phyloP scores from a whole-genome alignment of 1,140 invertebrate species.

The Solenopsis invicta region DNA sequence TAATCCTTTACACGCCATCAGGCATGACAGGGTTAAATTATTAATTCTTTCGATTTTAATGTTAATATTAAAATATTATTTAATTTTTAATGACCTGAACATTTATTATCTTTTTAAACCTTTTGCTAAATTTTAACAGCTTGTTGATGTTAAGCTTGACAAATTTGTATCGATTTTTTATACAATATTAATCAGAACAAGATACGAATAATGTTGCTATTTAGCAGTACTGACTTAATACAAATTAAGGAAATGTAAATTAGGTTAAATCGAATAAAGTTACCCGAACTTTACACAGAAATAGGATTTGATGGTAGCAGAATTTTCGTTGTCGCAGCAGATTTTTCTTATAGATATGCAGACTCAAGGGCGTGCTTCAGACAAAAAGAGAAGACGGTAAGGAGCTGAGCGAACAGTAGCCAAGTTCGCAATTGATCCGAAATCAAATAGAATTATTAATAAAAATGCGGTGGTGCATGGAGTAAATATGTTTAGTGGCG shows the following conservation, averaged over 20 bases:
- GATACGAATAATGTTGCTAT: neutral
- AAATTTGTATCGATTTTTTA: neutral
- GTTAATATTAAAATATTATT: too few species aligned
- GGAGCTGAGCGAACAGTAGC: neutral
- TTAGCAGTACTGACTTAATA: neutral
- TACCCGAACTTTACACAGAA: slow-evolving; percentile 1
- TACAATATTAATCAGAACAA: neutral
- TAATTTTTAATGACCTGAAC: neutral
- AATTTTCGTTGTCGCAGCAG: slow-evolving; percentile 22
- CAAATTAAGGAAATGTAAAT: slow-evolving; percentile 13
- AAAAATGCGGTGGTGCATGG: neutral
- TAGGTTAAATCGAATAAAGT: slow-evolving; percentile 8
- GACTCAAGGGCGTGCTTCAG: slow-evolving; percentile 19
- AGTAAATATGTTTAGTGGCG: neutral
- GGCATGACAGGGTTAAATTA: neutral
- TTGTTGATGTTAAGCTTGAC: neutral
- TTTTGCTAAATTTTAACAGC: neutral
- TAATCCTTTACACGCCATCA: too few species aligned
- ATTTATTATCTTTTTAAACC: neutral
- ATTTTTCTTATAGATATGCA: slow-evolving; percentile 38
- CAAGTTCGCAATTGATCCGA: neutral
- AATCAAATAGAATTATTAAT: slow-evolving; percentile 8
- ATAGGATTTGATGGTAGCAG: slow-evolving; percentile 14
- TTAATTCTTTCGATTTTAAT: neutral
- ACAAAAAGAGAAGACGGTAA: neutral